Evolutionary conservation across 2,797 vertebrate species (phyloP).

Genomic region (Bradypodion ventrale): DNA sequence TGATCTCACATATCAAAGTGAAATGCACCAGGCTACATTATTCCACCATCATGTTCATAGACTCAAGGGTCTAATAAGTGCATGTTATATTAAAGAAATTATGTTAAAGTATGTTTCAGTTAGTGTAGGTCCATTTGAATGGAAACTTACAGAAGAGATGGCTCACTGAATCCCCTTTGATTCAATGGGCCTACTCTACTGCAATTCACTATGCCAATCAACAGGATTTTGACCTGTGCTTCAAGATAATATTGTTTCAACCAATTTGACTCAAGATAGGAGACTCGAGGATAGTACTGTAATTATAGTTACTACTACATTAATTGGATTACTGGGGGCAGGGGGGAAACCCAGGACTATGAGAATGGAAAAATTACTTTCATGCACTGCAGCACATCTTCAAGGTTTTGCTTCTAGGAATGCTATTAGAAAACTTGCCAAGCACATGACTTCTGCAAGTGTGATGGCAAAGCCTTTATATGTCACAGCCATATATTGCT

Average conservation of each 20-base stretch:
- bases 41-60: background rate
- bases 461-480: no score
- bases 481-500: no score
- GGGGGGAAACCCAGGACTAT: background rate
- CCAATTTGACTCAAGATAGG: background rate
- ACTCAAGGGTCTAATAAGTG: no score
- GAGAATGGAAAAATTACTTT: background rate
- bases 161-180: no score
- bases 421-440: background rate
- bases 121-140: no score
- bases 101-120: no score
- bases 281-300: background rate
- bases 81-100: no score
- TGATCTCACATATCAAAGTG: background rate
- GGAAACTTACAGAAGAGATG: no score
- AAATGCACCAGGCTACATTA: background rate
- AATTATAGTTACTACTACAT: background rate
- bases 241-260: background rate
- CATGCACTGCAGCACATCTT: background rate
- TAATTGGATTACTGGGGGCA: background rate
- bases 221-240: no score
- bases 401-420: background rate
- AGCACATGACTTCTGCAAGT: no score
- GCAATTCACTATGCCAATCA: no score
- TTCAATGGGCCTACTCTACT: no score